Conservation (phyloP, 2,113 vertebrate species). For the Okapia johnstoni region DNA sequence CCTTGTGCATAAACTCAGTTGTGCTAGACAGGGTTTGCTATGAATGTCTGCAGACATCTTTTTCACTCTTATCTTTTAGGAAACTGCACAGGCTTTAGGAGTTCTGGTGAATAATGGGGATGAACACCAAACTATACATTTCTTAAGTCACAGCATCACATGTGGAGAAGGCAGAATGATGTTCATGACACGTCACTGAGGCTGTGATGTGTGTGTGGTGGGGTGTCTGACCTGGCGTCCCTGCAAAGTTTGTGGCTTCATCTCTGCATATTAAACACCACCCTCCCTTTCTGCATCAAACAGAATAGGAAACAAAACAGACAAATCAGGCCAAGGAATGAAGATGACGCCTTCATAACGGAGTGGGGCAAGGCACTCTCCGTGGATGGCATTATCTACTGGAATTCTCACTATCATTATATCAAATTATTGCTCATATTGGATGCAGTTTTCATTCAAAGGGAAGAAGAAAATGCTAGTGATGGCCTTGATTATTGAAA, state of each 20-base stretch:
- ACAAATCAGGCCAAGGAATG: background rate
- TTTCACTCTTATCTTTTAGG: background rate
- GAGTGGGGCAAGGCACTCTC: background rate
- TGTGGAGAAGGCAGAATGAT: rapidly evolving
- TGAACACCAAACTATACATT: background rate
- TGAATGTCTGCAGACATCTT: too few species aligned
- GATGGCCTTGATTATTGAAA: background rate
- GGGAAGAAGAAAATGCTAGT: constrained; percentile 33
- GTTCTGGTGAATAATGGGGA: background rate
- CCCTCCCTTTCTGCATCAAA: background rate
- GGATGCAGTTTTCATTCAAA: constrained; percentile 59
- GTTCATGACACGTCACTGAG: rapidly evolving
- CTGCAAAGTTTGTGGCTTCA: background rate
- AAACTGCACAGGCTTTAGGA: background rate
- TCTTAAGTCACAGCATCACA: too few species aligned
- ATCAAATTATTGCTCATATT: constrained; percentile 53
- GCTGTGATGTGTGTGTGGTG: background rate
- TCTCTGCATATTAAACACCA: background rate
- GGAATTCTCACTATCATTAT: background rate
- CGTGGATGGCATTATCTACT: constrained; percentile 12
- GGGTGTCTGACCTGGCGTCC: rapidly evolving
- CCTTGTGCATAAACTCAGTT: background rate
- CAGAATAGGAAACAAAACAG: background rate
- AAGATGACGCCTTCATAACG: background rate
- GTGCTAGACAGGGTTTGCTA: too few species aligned